Evolutionary conservation across 92 coral and sea anemone genomes (phyloP).

Genomic region (Hydrozoanthus gracilis): DNA sequence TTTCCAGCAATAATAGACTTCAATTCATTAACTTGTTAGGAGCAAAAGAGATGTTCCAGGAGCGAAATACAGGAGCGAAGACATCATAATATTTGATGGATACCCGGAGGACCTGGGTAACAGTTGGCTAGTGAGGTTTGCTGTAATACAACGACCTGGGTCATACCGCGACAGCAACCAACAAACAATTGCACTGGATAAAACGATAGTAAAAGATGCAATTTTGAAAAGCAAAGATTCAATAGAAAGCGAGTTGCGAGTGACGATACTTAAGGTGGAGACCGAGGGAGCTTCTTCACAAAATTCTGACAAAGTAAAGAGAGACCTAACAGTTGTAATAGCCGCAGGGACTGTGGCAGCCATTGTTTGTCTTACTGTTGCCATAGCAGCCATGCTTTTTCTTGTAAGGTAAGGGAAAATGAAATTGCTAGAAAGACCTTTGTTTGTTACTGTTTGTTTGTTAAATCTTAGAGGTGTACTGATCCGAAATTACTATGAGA

Average conservation of each 20-base stretch:
- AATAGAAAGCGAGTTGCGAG: neutral
- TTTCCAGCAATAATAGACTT: neutral
- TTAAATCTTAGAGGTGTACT: neutral
- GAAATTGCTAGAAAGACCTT: neutral
- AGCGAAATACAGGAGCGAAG: neutral
- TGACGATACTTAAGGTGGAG: neutral
- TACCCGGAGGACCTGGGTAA: neutral
- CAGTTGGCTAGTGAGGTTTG: constrained; percentile 23
- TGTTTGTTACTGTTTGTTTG: neutral
- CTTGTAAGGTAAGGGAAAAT: constrained; percentile 8
- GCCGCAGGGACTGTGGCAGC: constrained; percentile 23
- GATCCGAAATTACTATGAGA: too few species aligned
- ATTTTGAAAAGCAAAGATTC: neutral
- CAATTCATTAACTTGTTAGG: neutral
- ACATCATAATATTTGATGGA: constrained; percentile 32
- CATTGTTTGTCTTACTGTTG: constrained; percentile 7
- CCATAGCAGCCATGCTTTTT: constrained; percentile 5
- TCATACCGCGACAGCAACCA: neutral
- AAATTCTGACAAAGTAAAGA: neutral
- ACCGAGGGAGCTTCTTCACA: neutral
- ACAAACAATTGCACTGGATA: neutral
- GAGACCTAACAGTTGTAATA: neutral
- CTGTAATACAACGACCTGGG: neutral
- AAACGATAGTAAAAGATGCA: neutral
- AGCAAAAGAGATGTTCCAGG: neutral